Base-by-base conservation (phyloP, 1,140 invertebrate species). In the Delia radicum region DNA sequence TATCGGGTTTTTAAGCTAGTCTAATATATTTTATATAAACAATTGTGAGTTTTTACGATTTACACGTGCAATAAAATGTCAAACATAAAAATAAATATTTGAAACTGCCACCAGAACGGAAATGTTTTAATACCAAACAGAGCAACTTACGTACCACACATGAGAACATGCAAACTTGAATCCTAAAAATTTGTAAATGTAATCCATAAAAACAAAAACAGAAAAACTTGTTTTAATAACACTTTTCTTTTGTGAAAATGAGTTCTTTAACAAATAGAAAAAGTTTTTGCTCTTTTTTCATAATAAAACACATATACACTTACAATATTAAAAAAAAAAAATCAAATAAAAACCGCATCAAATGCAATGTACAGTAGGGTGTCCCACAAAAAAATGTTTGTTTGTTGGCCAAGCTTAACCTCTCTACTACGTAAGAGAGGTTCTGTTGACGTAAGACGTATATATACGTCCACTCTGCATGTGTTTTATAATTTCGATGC, bases 271-370 rank as follows among this genome's bases (percentile, higher is more conserved):
- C 65, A 69, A 26, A 27, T 65, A 65, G 26, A 65, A 55, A 55
- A 55, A 10, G 5, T 55, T 55, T 55, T 6, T 33, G 5, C 4
- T 55, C 7, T 55, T 55, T 55, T 18, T 55, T 15, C 2, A 21
- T 55, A 24, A 55, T 13, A 28, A 69, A 31, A 10, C 29, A 67
- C 5, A 31, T 27, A 31, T 18, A 31, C 15, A 31, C n/a, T 21
- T 15, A 37, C 21, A 27, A 10, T 5, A 28, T 7, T 5, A 63
- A 27, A 63, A 63, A 69, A 69, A 18, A n/a, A 31, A 73, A 73
- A 46, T 31, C n/a, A 73, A 55, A 73, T 48, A 37, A 55, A 73
- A 55, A 73, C 72, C 42, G 42, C 42, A 73, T 55, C 42, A 73
- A 73, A 61, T 55, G 28, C 72, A 73, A 73, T 46, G 48, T 21